These are phyloP conservation scores for Myotis daubentonii DNA, from an alignment of 2,797 vertebrate genomes.

Conservation along the genomic window DNA sequence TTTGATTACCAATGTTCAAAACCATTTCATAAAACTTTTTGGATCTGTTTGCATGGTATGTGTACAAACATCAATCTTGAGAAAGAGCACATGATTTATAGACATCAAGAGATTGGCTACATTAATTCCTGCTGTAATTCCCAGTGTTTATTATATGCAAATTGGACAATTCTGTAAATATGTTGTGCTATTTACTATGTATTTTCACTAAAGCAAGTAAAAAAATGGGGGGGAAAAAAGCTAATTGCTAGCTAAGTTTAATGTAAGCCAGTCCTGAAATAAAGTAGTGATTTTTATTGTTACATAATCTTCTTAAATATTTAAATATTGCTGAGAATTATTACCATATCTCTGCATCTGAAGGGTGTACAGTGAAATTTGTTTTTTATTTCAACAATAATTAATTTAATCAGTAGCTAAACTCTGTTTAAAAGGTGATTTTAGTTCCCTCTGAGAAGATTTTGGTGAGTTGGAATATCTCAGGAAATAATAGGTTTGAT, in stretches of 20 bases:
- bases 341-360: not conserved
- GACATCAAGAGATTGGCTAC: not conserved
- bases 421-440: not conserved
- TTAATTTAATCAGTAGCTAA: not conserved
- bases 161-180: slow-evolving; percentile 22
- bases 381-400: slow-evolving; percentile 11
- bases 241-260: not conserved
- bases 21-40: not conserved
- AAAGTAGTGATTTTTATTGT: not conserved
- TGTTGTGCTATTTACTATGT: not conserved
- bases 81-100: slow-evolving; percentile 3
- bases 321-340: slow-evolving; percentile 16
- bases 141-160: slow-evolving; percentile 12
- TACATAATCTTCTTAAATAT: slow-evolving; percentile 20
- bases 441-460: slow-evolving; percentile 11
- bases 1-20: slow-evolving; percentile 10
- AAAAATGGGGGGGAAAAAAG: not conserved
- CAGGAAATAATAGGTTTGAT: not conserved
- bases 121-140: slow-evolving; percentile 40
- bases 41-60: not conserved
- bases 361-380: not conserved
- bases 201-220: slow-evolving; percentile 20
- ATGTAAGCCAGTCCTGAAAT: too few species aligned
- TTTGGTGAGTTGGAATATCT: not conserved
- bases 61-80: slow-evolving; percentile 8